These are phyloP conservation scores for Melospiza melodia DNA, from an alignment of 2,113 vertebrate species.

Conservation along the genomic window DNA sequence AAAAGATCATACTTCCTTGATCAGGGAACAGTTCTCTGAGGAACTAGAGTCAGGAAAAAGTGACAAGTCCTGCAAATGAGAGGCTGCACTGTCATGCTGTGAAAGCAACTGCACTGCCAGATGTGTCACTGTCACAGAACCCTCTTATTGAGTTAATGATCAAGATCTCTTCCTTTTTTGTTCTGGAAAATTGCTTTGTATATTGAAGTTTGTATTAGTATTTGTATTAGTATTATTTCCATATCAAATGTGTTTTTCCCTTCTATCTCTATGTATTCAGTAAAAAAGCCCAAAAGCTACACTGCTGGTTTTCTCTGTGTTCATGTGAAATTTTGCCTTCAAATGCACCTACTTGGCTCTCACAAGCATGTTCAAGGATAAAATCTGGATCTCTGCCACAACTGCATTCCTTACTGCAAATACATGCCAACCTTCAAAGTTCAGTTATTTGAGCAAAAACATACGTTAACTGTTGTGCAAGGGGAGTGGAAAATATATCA, in stretches of 20 bases:
- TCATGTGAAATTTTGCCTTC: not conserved
- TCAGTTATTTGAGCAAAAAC: conserved; percentile 50
- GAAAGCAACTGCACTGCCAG: not conserved
- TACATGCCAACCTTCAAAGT: conserved; percentile 39
- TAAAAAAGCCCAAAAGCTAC: not conserved
- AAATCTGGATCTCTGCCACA: conserved; percentile 35
- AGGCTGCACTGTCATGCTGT: not conserved
- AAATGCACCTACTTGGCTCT: not conserved
- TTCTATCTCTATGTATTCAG: not conserved
- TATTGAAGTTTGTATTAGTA: not conserved
- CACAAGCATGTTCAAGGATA: not conserved
- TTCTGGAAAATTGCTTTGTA: not conserved
- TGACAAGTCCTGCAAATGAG: not conserved
- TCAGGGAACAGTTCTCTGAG: not conserved
- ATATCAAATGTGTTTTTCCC: not conserved
- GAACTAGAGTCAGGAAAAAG: not conserved
- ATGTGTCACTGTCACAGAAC: not conserved
- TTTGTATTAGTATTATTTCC: not conserved
- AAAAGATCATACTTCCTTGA: not conserved
- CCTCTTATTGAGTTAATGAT: not conserved
- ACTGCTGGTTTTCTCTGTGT: not conserved
- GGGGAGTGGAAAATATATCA: not conserved
- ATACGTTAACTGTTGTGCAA: not conserved
- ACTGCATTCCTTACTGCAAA: conserved; percentile 23
- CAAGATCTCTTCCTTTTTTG: not conserved